Percentiles rank a stretch among this genome's conserved stretches.
phyloP scores from a whole-genome alignment of 2,113 vertebrate genomes.

The Regulus satrapa region DNA sequence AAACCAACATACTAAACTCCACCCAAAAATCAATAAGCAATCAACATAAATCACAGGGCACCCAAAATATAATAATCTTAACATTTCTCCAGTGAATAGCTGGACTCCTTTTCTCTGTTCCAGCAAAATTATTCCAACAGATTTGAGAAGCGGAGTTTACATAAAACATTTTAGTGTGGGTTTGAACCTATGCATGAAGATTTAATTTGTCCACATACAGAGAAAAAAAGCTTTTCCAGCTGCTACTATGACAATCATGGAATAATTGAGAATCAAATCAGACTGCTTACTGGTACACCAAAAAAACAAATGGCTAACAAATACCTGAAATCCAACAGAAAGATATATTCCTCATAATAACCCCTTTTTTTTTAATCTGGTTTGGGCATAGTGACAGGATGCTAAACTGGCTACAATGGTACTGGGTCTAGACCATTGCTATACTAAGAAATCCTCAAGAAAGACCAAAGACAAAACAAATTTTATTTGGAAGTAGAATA shows the following conservation, averaged over 20 bases:
- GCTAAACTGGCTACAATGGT: not conserved
- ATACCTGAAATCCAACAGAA: not conserved
- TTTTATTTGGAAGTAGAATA: not conserved
- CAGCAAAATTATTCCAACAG: not conserved
- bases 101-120: not conserved
- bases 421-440: not conserved
- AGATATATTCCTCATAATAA: not conserved
- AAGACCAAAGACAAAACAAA: not conserved
- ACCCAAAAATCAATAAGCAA: conserved; percentile 44
- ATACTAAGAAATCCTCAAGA: not conserved
- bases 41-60: conserved; percentile 2
- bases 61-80: not conserved
- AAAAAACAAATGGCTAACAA: not conserved
- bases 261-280: not conserved
- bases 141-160: not conserved
- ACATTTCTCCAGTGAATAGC: not conserved
- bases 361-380: not conserved
- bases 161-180: not conserved
- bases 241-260: not conserved
- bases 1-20: conserved; percentile 9
- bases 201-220: not conserved
- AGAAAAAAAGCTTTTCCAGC: not conserved
- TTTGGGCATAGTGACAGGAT: not conserved
- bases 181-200: not conserved
- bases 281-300: not conserved